These are phyloP conservation scores for Microtus montanus DNA, from an alignment of 2,113 vertebrate species.

Conservation along the genomic window DNA sequence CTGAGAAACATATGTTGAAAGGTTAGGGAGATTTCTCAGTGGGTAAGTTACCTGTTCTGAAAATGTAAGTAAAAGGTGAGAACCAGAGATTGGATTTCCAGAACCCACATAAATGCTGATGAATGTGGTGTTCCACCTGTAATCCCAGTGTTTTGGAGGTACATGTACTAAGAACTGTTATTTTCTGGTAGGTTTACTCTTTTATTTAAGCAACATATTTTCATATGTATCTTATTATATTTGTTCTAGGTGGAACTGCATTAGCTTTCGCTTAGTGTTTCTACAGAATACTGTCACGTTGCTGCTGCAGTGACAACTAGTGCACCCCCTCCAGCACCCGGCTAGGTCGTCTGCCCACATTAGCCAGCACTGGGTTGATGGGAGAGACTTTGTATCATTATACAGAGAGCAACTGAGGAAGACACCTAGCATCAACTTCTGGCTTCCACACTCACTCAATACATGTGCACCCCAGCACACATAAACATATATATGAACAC, in stretches of 20 bases:
- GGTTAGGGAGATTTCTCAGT: not conserved
- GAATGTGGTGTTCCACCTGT: rapidly evolving
- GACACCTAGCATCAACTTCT: not conserved
- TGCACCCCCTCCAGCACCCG: too few relatives aligned
- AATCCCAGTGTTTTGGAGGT: not conserved
- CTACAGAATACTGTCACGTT: not conserved
- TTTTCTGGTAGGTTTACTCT: not conserved
- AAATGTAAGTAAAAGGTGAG: not conserved
- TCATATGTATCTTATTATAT: not conserved
- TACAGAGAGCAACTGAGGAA: not conserved
- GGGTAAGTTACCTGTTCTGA: not conserved
- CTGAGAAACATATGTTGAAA: not conserved
- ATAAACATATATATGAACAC: not conserved
- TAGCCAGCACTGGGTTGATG: not conserved
- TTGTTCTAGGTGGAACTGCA: too few relatives aligned
- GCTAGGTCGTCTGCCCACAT: not conserved
- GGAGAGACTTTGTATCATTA: not conserved
- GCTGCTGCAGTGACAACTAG: not conserved
- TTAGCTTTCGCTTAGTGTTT: too few relatives aligned
- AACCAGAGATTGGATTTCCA: not conserved
- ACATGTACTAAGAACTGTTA: not conserved
- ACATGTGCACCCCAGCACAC: not conserved
- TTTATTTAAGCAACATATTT: not conserved
- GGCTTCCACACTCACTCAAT: not conserved
- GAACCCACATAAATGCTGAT: not conserved